Evolutionary conservation across 1,140 invertebrate species (phyloP).

Genomic region (Hycleus cichorii): DNA sequence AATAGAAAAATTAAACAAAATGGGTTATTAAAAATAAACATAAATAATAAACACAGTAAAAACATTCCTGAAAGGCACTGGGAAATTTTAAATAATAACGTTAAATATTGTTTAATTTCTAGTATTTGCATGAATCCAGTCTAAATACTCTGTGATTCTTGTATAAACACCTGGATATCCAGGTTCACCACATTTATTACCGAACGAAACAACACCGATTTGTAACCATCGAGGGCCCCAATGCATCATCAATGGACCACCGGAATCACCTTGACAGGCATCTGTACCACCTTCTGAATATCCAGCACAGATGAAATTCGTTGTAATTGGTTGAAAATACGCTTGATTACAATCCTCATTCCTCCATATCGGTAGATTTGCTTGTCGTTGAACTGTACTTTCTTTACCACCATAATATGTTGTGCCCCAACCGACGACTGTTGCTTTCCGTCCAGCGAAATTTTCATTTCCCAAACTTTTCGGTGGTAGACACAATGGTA

Average conservation of each 20-base stretch:
- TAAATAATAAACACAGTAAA: neutral
- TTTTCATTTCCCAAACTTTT: slow-evolving; percentile 47
- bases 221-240: slow-evolving; percentile 71
- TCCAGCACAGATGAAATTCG: slow-evolving; percentile 85
- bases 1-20: too few relatives aligned
- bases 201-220: slow-evolving; percentile 85
- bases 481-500: slow-evolving; percentile 78
- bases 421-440: slow-evolving; percentile 89
- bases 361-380: slow-evolving; percentile 80
- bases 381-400: slow-evolving; percentile 74
- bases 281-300: slow-evolving; percentile 85
- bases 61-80: neutral
- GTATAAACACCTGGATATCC: slow-evolving; percentile 79
- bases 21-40: too few relatives aligned
- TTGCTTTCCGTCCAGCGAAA: slow-evolving; percentile 65
- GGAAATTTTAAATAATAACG: neutral
- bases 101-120: neutral
- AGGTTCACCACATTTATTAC: slow-evolving; percentile 83
- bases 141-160: slow-evolving; percentile 52
- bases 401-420: slow-evolving; percentile 80
- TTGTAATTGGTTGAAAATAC: slow-evolving; percentile 87
- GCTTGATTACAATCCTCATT: slow-evolving; percentile 85
- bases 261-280: slow-evolving; percentile 79
- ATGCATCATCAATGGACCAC: slow-evolving; percentile 78
- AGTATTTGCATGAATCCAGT: slow-evolving; percentile 52